Percentiles rank a stretch among this genome's conserved stretches.
Conservation (phyloP, 2,113 vertebrate genomes). For the Maylandia zebra region DNA sequence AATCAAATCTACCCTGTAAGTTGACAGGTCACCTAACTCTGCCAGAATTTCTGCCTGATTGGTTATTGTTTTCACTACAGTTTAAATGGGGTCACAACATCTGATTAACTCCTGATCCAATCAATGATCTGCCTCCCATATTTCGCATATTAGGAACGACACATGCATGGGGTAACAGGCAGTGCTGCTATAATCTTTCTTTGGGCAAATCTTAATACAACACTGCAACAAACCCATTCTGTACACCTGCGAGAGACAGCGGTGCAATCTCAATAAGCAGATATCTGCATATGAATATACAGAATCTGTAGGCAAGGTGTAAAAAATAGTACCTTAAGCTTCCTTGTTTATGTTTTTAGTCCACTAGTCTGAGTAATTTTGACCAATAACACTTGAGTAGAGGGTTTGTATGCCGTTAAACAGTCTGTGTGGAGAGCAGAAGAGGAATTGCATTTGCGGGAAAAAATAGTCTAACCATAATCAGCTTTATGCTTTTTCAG, state of each 20-base stretch:
- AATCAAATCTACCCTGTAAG: neutral
- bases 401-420: neutral
- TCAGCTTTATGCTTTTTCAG: neutral
- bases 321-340: neutral
- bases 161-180: neutral
- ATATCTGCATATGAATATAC: neutral
- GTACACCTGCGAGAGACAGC: neutral
- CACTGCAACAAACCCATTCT: neutral
- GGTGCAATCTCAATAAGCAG: neutral
- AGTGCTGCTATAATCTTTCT: rapidly evolving
- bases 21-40: neutral
- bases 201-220: neutral
- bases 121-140: neutral
- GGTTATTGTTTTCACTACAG: neutral
- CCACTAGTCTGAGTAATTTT: neutral
- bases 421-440: neutral
- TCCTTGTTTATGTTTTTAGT: neutral
- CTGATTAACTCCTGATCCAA: neutral
- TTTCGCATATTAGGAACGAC: neutral
- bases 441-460: rapidly evolving
- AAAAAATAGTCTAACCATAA: rapidly evolving
- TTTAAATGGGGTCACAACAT: neutral
- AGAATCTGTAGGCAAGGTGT: neutral
- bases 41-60: neutral
- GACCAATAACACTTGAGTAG: neutral